A percentile compares a stretch with the other conserved stretches of the same genome.
These are phyloP conservation scores for Hymenochirus boettgeri DNA, from an alignment of 2,113 vertebrate genomes.

Conservation along the genomic window DNA sequence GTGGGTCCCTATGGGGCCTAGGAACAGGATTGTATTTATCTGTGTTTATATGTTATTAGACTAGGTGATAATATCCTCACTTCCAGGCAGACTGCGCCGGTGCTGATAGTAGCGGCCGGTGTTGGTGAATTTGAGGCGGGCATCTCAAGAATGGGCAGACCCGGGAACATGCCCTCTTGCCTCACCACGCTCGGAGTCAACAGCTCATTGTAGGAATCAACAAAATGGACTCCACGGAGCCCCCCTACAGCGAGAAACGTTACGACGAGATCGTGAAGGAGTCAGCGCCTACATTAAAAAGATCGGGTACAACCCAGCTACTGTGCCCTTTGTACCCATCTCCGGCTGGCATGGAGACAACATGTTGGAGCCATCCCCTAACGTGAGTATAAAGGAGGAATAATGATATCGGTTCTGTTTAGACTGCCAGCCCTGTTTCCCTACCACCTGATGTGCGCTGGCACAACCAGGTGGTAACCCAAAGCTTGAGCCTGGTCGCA, in stretches of 20 bases:
- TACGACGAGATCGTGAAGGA: slow-evolving; percentile 58
- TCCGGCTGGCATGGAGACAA: slow-evolving; percentile 61
- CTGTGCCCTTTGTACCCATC: slow-evolving; percentile 56
- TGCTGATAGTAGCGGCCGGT: slow-evolving; percentile 71
- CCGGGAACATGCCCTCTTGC: slow-evolving; percentile 71
- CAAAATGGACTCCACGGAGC: slow-evolving; percentile 61
- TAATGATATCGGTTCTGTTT: too few species aligned
- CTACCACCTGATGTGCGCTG: too few species aligned
- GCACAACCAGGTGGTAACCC: too few species aligned
- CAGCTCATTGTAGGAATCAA: slow-evolving; percentile 59
- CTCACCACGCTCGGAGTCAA: slow-evolving; percentile 69
- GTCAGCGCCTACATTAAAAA: slow-evolving; percentile 61
- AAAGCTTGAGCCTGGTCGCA: too few species aligned
- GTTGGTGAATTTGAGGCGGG: slow-evolving; percentile 78
- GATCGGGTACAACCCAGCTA: slow-evolving; percentile 58
- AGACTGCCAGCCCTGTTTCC: too few species aligned
- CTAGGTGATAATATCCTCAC: too few species aligned
- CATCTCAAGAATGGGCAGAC: slow-evolving; percentile 82
- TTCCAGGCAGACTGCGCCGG: slow-evolving; percentile 74
- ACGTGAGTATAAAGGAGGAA: slow-evolving; percentile 60
- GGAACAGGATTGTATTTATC: too few species aligned
- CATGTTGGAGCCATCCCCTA: slow-evolving; percentile 55
- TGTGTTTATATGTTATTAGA: too few species aligned
- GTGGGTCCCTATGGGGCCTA: too few species aligned
- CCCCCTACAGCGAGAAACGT: slow-evolving; percentile 55